These are phyloP conservation scores for Syrphus vitripennis DNA, from an alignment of 2,888 invertebrate species.

Conservation along the genomic window DNA sequence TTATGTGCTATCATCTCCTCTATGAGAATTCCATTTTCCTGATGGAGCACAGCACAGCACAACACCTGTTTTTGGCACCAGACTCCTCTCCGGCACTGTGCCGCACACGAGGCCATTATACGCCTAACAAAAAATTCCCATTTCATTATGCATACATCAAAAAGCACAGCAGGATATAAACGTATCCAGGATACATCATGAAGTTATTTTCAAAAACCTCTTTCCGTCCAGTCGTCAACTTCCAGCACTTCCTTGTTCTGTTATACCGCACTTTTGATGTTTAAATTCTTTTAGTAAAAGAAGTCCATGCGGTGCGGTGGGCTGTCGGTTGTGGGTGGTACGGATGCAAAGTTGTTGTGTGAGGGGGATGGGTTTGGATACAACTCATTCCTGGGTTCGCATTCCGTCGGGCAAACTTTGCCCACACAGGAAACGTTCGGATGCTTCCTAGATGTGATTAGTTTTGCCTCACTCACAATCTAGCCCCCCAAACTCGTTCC, in stretches of 20 bases:
- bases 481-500: not conserved
- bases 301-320: no score
- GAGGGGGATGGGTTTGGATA: not conserved
- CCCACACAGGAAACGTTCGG: slow-evolving; percentile 32
- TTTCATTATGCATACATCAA: slow-evolving; percentile 58
- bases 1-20: not conserved
- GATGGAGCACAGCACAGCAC: not conserved
- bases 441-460: slow-evolving; percentile 46
- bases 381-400: not conserved
- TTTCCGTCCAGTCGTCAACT: slow-evolving; percentile 25
- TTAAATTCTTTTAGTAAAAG: slow-evolving; percentile 17
- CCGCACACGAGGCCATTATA: slow-evolving; percentile 19
- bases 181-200: slow-evolving; percentile 40
- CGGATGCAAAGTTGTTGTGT: slow-evolving; percentile 41
- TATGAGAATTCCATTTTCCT: not conserved
- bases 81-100: no score
- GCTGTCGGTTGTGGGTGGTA: no score
- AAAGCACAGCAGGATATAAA: slow-evolving; percentile 56
- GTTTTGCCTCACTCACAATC: slow-evolving; percentile 10
- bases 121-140: not conserved
- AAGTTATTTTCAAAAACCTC: slow-evolving; percentile 35
- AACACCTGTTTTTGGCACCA: slow-evolving; percentile 53
- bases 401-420: slow-evolving; percentile 44
- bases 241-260: slow-evolving; percentile 47
- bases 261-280: slow-evolving; percentile 41